phyloP scores from a whole-genome alignment of 2,888 invertebrate genomes.

The Galeopsomyia nigrocyanea region DNA sequence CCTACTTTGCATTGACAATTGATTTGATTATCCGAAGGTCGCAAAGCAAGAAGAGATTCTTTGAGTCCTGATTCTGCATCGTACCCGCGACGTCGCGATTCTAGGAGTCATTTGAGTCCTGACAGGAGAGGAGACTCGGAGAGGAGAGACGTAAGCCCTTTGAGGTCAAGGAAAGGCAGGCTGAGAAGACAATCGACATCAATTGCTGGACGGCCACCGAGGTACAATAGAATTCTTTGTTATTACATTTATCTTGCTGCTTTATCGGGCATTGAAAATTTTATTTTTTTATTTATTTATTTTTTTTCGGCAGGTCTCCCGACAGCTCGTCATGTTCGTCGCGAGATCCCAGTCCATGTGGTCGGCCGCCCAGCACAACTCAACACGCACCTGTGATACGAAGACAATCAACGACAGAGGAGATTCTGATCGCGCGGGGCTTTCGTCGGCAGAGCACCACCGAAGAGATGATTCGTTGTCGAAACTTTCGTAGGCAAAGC shows the following conservation, averaged over 20 bases:
- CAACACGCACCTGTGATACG: slow-evolving; percentile 78
- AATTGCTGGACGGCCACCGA: slow-evolving; percentile 74
- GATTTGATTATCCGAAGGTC: slow-evolving; percentile 66
- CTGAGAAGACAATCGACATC: slow-evolving; percentile 86
- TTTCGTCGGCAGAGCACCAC: slow-evolving; percentile 92
- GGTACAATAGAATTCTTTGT: slow-evolving; percentile 52
- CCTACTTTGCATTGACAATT: neutral
- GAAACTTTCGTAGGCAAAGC: slow-evolving; percentile 91
- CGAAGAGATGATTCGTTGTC: slow-evolving; percentile 92
- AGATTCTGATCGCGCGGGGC: slow-evolving; percentile 90
- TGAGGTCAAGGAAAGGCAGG: slow-evolving; percentile 78
- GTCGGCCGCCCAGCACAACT: slow-evolving; percentile 68
- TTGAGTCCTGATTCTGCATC: slow-evolving; percentile 92
- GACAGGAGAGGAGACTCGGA: slow-evolving; percentile 71
- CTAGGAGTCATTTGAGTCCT: slow-evolving; percentile 83
- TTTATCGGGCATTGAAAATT: neutral
- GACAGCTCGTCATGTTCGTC: slow-evolving; percentile 82
- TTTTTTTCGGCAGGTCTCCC: slow-evolving; percentile 65
- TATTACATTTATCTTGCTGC: neutral
- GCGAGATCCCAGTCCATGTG: slow-evolving; percentile 88
- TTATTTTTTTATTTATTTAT: neutral
- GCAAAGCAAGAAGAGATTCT: slow-evolving; percentile 85
- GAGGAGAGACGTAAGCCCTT: slow-evolving; percentile 81
- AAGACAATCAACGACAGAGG: slow-evolving; percentile 91
- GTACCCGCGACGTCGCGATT: slow-evolving; percentile 78